Percentiles rank a stretch among this genome's conserved stretches.
These are phyloP conservation scores for Enteromius paludinosus DNA, from an alignment of 2,797 vertebrate species.

Conservation along the genomic window DNA sequence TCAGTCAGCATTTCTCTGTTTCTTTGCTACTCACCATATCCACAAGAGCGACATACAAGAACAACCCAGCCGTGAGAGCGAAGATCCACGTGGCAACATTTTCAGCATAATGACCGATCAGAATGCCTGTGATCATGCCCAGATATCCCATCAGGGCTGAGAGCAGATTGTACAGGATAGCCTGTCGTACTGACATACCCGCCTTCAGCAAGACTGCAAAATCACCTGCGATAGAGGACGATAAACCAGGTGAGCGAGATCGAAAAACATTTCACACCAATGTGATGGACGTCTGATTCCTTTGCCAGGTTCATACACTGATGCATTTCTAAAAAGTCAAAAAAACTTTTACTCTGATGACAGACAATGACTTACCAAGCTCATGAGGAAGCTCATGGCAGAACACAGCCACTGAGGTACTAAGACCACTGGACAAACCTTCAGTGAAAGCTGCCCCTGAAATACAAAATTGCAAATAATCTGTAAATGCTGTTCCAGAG, in stretches of 20 bases:
- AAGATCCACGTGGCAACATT: constrained; percentile 96
- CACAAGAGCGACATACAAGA: constrained; percentile 97
- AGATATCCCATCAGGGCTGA: constrained; percentile 94
- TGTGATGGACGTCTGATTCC: background rate
- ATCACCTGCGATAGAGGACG: constrained; percentile 80
- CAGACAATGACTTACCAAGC: constrained; percentile 82
- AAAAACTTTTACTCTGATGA: background rate
- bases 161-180: constrained; percentile 91
- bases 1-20: background rate
- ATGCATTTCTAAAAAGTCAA: background rate
- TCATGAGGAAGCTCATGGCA: constrained; percentile 97
- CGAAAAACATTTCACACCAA: background rate
- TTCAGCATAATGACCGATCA: constrained; percentile 95
- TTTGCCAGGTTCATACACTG: background rate
- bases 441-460: constrained; percentile 95
- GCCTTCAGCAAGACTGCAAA: constrained; percentile 96
- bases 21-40: constrained; percentile 88
- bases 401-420: constrained; percentile 97
- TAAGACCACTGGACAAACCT: constrained; percentile 93
- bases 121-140: constrained; percentile 90
- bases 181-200: constrained; percentile 96
- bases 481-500: background rate
- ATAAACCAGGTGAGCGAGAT: background rate
- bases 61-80: constrained; percentile 94
- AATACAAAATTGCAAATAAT: constrained; percentile 13